Evolutionary conservation across 2,888 invertebrate genomes (phyloP).

Genomic region (Phaonia tiefii): DNA sequence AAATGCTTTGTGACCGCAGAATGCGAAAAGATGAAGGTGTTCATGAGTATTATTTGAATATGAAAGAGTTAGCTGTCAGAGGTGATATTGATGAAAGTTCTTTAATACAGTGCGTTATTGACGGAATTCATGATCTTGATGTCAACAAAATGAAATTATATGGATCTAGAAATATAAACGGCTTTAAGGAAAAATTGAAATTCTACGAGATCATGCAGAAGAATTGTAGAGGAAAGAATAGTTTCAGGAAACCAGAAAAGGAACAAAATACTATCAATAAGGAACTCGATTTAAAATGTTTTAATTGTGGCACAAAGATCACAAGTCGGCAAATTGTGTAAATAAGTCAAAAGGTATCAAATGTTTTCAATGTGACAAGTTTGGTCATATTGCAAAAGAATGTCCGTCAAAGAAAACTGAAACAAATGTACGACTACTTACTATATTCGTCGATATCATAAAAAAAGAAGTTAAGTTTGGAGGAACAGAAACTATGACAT

Average conservation of each 20-base stretch:
- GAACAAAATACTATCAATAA: constrained; percentile 4
- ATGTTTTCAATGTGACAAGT: constrained; percentile 27
- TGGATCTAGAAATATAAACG: constrained; percentile 30
- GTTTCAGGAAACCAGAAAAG: background rate
- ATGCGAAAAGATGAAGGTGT: constrained; percentile 36
- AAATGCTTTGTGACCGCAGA: constrained; percentile 34
- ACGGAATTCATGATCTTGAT: constrained; percentile 39
- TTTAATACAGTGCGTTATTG: constrained; percentile 49
- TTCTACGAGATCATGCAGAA: constrained; percentile 41
- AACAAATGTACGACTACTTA: background rate
- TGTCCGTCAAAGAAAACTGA: constrained; percentile 13
- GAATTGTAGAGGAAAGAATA: background rate
- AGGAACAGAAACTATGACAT: background rate
- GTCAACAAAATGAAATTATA: constrained; percentile 47
- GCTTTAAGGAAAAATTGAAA: no score
- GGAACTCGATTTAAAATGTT: no score
- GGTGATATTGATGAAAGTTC: constrained; percentile 48
- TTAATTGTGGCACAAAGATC: no score
- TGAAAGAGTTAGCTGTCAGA: constrained; percentile 39
- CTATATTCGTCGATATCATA: constrained; percentile 23
- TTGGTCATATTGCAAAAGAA: constrained; percentile 13
- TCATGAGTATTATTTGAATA: constrained; percentile 51
- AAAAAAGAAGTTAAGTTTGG: constrained; percentile 6
- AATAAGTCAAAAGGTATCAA: constrained; percentile 26
- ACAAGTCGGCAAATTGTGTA: no score